Base-by-base conservation (phyloP, 2,888 invertebrate genomes). In the Malacosoma neustria region DNA sequence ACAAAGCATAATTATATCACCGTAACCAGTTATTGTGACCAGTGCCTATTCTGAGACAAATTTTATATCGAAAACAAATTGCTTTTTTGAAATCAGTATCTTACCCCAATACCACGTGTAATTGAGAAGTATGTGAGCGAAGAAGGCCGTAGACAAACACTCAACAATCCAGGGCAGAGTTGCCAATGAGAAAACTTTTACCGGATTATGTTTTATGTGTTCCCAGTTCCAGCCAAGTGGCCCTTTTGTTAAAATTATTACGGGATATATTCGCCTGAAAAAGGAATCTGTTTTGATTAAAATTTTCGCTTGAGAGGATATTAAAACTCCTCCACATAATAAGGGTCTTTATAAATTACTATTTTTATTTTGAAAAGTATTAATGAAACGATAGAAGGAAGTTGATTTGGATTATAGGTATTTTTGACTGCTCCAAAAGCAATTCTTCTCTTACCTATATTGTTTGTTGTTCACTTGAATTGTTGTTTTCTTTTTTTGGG, bases 71-170 rank as follows among this genome's bases (percentile, higher is more conserved):
- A n/a, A n/a, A n/a, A n/a, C n/a, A n/a, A n/a, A n/a, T n/a, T n/a
- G n/a, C n/a, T n/a, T n/a, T n/a, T n/a, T n/a, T n/a, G n/a, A n/a
- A 22, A 4, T 22, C 5, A 22, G 7, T 46, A 48, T 41, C 84
- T 79, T 54, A 85, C 85, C 85, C 85, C 85, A 85, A 57, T 80
- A 81, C 85, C 85, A 85, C 40, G 82, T 77, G 59, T 72, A 84
- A 40, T 69, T 77, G 40, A 85, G 72, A 34, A 84, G 65, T 48
- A 79, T 60, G 52, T 84, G 73, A 36, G 72, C 59, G 49, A 82
- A 70, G 58, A 81, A 69, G 36, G 80, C 76, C 44, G 55, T 71
- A 41, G 81, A 71, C 52, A 82, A 69, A 67, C 85, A 85, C 61
- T 85, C 85, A 35, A 79, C 71, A 43, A 71, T 65, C 85, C 85